Evolutionary conservation across 2,888 invertebrate genomes (phyloP), one percentile per base, ranked within the genome.

Genomic region (Crepidodera aurea): DNA sequence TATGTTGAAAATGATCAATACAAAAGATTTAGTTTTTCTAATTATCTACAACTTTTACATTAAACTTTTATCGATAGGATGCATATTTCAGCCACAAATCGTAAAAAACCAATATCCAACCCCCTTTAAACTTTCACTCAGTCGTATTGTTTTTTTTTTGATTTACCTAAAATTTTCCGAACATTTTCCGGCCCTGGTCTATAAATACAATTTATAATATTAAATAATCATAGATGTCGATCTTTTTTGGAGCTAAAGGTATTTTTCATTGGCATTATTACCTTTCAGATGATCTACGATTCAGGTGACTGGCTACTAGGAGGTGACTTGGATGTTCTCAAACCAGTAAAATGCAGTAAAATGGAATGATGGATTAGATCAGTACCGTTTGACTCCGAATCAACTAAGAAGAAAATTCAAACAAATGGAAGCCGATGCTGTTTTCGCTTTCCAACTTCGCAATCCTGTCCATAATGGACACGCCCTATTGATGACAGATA

Each of bases 381-480:
- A 91, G 58, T 98, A 93, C 81, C 85, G 98, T 4, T 84, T 95
- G 13, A 98, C 96, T 0, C 98, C 98, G 0, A 92, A 91, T 75
- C 94, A 98, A 77, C 86, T 98, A 13, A 83, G 93, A 27, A 80
- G 82, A 18, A 89, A 87, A 75, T 96, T 96, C 80, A 86, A 86
- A 64, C 87, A 90, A 69, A 83, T 94, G 75, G 86, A 87, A 0
- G 96, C 98, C 5, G 98, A 98, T 82, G 95, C 95, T 0, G 92
- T 98, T 2, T 98, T 98, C 81, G 98, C 97, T n/a, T 98, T 98
- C 83, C 96, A 94, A 48, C 83, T 85, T 56, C 87, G 98, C 55
- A 98, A 98, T 83, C 98, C 98, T 0, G 94, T 98, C 68, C 98
- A 98, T 83, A 98, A 98, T 79, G 98, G 98, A 0, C 98, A 98